These are phyloP conservation scores for Felis catus DNA, from an alignment of 2,113 vertebrate genomes.

Conservation along the genomic window F.catus_Fca126_mat1.0 CM031420.1:122779501-122780000, in stretches of 20 bases:
- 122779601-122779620: neutral
- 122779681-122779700: conserved; percentile 19
- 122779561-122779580: neutral
- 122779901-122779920: neutral
- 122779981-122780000: neutral
- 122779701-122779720: neutral
- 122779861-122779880: neutral
- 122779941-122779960: neutral
- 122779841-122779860: neutral
- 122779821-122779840: neutral
- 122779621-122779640: neutral
- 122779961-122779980: neutral
- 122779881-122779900: neutral
- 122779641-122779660: neutral
- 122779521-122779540: neutral
- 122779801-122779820: neutral
- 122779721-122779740: neutral
- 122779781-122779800: neutral
- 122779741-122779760: neutral
- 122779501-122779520: neutral
- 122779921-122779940: neutral
- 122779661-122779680: neutral
- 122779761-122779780: neutral
- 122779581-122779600: neutral
- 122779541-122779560: neutral